Base-by-base conservation (phyloP, 2,888 invertebrate species). In the Lycocerus yunnanus region DNA sequence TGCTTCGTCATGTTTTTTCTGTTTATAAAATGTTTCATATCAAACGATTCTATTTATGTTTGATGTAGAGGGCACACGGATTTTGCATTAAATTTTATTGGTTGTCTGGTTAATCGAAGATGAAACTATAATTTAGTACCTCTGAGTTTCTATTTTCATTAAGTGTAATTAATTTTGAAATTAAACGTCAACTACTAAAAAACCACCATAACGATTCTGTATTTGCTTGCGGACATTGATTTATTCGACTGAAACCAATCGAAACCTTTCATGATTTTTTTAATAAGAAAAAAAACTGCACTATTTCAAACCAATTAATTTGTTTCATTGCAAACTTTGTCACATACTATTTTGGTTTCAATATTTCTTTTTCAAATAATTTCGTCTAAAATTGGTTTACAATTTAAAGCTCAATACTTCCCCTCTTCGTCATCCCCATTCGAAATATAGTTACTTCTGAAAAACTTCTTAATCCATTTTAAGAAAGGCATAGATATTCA, bases 1-100 rank as follows among this genome's bases (percentile, higher is more conserved):
- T 63, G 66, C 27, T 66, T 18, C 66, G 24, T 58, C 59, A 58
- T 68, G 68, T 68, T 58, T 68, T 58, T 68, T 68, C 14, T 68
- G 21, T 59, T 68, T 66, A 63, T 20, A 63, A 63, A 63, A 63
- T 63, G 61, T 18, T 63, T 18, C 16, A 63, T 63, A 63, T 63
- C 20, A 18, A 63, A 63, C 61, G 61, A 18, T 18, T 16, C 13
- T 63, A 63, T 63, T 63, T 43, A 43, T 43, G 43, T 43, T 43
- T 43, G 43, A 43, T 43, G 43, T 43, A 43, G 43, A 43, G 43
- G 43, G 43, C 43, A 43, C n/a, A 43, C 43, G 6, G 43, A n/a
- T 61, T 61, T 61, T 15, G 18, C 15, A 61, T 61, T 61, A 61
- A 15, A 61, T 61, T 61, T 16, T 43, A n/a, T 43, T 43, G 43